A percentile compares a stretch with the other conserved stretches of the same genome.
These are phyloP conservation scores for Aleadryas rufinucha DNA, from an alignment of 2,113 vertebrate species.

Conservation along the genomic window DNA sequence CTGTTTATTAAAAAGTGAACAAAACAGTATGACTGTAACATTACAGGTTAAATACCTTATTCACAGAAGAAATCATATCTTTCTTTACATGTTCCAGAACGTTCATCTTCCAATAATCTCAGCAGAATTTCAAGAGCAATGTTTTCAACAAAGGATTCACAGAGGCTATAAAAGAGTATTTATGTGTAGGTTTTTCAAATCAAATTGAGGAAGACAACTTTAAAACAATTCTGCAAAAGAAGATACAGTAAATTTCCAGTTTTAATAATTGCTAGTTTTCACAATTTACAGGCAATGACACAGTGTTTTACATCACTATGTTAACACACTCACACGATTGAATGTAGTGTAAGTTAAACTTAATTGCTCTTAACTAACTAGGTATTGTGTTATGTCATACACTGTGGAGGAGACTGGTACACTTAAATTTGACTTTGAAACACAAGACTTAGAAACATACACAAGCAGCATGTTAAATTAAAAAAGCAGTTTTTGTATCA, in stretches of 20 bases:
- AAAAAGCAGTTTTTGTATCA: not conserved
- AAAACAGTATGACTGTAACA: not conserved
- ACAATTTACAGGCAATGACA: not conserved
- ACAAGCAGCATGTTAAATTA: not conserved
- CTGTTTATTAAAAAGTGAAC: not conserved
- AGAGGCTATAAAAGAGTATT: not conserved
- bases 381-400: not conserved
- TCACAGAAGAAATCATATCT: not conserved
- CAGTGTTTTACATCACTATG: not conserved
- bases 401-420: not conserved
- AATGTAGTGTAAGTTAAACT: not conserved
- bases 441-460: not conserved
- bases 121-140: not conserved
- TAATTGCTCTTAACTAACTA: not conserved
- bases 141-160: not conserved
- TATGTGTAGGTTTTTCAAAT: not conserved
- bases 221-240: not conserved
- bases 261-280: not conserved
- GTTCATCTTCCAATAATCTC: not conserved
- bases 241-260: not conserved
- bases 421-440: not conserved
- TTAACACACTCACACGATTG: not conserved
- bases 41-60: not conserved
- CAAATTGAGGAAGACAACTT: not conserved
- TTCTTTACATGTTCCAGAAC: not conserved